Evolutionary conservation across 2,888 invertebrate species (phyloP).

Genomic region (Eupelmus urozonus): DNA sequence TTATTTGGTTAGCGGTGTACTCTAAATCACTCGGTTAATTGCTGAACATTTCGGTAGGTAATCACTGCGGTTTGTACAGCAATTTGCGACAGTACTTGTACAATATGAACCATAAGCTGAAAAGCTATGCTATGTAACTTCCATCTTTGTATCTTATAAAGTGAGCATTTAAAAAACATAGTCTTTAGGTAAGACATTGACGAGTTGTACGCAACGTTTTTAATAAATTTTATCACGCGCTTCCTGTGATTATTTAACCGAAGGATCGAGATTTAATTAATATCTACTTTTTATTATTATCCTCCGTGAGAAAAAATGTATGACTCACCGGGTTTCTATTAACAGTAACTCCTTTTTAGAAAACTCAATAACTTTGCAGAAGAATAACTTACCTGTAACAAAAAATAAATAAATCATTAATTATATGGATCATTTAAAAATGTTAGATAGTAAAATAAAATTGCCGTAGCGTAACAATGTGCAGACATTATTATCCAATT

Average conservation of each 20-base stretch:
- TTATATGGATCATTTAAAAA: too few species aligned
- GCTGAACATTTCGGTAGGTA: background rate
- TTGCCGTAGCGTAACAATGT: too few species aligned
- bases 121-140: too few species aligned
- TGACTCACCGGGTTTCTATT: conserved; percentile 36
- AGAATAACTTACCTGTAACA: conserved; percentile 39
- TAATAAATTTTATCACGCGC: background rate
- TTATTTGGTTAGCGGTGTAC: conserved; percentile 32
- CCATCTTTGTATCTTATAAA: too few species aligned
- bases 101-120: background rate
- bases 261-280: too few species aligned
- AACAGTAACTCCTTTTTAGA: background rate
- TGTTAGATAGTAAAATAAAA: too few species aligned
- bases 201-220: background rate
- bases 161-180: too few species aligned
- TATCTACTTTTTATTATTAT: background rate
- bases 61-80: background rate
- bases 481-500: too few species aligned
- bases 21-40: conserved; percentile 33
- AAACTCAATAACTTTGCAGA: background rate
- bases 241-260: too few species aligned
- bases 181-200: too few species aligned
- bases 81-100: background rate
- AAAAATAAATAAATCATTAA: conserved; percentile 26
- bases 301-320: background rate